Evolutionary conservation across 2,888 invertebrate species (phyloP).

Genomic region (Venustoraphidia nigricollis): DNA sequence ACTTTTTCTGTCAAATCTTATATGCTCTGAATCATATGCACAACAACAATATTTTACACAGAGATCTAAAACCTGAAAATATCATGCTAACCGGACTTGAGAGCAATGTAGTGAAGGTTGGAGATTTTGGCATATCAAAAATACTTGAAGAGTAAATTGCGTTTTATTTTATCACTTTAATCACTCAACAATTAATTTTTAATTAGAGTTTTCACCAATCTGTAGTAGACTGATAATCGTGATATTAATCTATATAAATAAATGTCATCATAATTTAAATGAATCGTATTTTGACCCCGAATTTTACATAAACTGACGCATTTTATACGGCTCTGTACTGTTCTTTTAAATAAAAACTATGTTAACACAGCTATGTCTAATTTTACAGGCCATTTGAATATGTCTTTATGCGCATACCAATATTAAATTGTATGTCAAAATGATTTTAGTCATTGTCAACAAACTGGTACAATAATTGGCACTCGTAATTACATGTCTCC

Average conservation of each 20-base stretch:
- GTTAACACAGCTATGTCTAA: too few species aligned
- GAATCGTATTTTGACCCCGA: too few species aligned
- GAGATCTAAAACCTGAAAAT: conserved; percentile 76
- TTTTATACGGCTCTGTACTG: not conserved
- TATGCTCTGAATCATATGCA: conserved; percentile 71
- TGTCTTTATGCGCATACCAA: not conserved
- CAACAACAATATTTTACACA: conserved; percentile 57
- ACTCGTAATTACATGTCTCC: conserved; percentile 76
- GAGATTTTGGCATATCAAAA: conserved; percentile 77
- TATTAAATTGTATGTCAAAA: not conserved
- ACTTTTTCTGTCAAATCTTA: conserved; percentile 55
- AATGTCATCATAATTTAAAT: too few species aligned
- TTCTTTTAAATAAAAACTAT: too few species aligned
- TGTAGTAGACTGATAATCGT: not conserved
- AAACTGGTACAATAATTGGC: conserved; percentile 51
- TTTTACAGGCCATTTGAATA: not conserved
- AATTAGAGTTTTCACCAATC: not conserved
- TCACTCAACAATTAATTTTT: not conserved
- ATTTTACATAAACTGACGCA: too few species aligned
- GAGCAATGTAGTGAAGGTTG: conserved; percentile 57
- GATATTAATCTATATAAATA: too few species aligned
- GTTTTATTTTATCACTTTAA: not conserved
- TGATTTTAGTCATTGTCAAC: conserved; percentile 24
- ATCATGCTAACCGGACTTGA: conserved; percentile 57
- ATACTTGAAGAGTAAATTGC: conserved; percentile 39